These are phyloP conservation scores for Diceros bicornis DNA, from an alignment of 2,797 vertebrate genomes.

Conservation along the genomic window DNA sequence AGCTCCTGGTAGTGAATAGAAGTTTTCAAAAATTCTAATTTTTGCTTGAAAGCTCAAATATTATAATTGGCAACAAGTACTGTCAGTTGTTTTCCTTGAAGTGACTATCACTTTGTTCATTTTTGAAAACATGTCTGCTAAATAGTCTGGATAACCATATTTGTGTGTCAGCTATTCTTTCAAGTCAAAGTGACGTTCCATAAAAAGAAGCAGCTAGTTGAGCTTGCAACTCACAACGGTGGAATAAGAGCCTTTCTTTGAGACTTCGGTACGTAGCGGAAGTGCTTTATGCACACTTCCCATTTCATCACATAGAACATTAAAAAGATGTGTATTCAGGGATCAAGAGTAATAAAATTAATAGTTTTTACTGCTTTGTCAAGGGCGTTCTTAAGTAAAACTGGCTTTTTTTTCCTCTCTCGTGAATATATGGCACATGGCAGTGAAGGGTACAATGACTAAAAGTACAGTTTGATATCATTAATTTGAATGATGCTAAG, in stretches of 20 bases:
- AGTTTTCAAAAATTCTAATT: constrained; percentile 45
- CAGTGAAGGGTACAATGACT: background rate
- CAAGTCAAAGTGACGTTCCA: background rate
- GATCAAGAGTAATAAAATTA: background rate
- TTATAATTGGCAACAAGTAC: constrained; percentile 28
- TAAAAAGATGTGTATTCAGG: background rate
- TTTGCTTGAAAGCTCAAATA: constrained; percentile 37
- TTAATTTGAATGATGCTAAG: background rate
- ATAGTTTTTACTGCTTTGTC: background rate
- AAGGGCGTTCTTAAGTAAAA: background rate
- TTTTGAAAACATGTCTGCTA: background rate
- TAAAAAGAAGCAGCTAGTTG: background rate
- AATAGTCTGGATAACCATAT: background rate
- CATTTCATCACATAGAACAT: background rate
- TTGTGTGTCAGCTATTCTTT: constrained; percentile 13
- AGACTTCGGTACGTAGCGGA: background rate
- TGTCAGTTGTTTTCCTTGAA: constrained; percentile 21
- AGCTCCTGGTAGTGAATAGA: background rate
- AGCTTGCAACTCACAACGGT: background rate
- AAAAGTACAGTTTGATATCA: background rate
- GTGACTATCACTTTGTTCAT: background rate
- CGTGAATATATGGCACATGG: background rate
- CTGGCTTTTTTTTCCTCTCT: background rate
- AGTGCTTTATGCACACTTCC: background rate
- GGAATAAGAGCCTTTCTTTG: background rate